Conservation (phyloP, 2,797 vertebrate genomes). For the Aulostomus chinensis region DNA sequence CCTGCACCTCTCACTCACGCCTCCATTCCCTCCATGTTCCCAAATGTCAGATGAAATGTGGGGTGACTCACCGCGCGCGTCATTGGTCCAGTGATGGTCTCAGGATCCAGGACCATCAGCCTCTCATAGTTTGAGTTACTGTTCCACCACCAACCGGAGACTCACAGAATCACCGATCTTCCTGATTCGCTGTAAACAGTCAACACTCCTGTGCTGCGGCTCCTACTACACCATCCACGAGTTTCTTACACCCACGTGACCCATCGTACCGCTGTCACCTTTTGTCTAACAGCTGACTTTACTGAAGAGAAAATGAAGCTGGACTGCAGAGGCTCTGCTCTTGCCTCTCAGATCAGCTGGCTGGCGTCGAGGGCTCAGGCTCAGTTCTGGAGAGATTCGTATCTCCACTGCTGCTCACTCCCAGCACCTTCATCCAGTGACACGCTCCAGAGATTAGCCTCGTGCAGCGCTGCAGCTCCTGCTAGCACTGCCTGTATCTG, state of each 20-base stretch:
- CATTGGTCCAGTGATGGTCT: no score
- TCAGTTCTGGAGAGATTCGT: constrained; percentile 58
- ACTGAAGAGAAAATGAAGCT: constrained; percentile 37
- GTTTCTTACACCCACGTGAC: neutral
- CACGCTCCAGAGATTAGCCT: constrained; percentile 67
- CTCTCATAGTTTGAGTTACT: neutral
- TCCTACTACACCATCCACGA: neutral
- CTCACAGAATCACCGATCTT: no score
- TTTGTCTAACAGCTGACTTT: constrained; percentile 7
- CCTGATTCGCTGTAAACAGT: no score
- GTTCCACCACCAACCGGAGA: neutral
- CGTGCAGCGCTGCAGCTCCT: constrained; percentile 32
- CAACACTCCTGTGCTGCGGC: no score
- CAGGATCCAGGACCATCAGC: no score
- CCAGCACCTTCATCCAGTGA: constrained; percentile 59
- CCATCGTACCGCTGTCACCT: neutral
- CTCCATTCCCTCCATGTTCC: constrained; percentile 11
- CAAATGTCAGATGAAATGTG: constrained; percentile 3
- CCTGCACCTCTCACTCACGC: no score
- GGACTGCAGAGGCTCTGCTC: constrained; percentile 22
- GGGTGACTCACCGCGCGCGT: no score
- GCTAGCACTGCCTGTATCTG: constrained; percentile 37
- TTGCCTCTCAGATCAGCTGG: constrained; percentile 48
- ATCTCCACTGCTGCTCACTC: constrained; percentile 60
- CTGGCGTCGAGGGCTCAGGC: constrained; percentile 47